phyloP scores from a whole-genome alignment of 2,888 invertebrate genomes.

The Entomobrya proxima region DNA sequence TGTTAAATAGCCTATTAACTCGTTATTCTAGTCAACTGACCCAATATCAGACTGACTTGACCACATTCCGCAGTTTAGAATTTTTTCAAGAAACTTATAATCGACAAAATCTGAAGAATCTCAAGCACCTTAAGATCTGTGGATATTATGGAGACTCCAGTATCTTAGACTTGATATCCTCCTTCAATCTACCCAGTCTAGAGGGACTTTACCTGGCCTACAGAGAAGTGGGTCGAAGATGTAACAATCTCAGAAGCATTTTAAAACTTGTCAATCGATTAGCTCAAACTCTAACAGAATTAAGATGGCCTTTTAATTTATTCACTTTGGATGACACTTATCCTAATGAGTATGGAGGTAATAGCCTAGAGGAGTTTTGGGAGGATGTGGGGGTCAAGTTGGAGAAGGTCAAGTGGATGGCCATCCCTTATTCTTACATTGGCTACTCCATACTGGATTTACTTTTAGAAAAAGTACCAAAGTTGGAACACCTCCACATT shows the following conservation, averaged over 20 bases:
- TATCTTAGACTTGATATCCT: not conserved
- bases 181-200: not conserved
- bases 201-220: not conserved
- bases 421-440: not conserved
- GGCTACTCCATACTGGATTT: not conserved
- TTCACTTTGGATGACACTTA: not conserved
- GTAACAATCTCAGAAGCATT: not conserved
- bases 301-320: not conserved
- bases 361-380: not conserved
- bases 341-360: not conserved
- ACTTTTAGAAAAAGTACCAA: not conserved
- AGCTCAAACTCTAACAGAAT: not conserved
- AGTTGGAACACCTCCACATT: not conserved
- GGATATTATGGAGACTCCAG: conserved; percentile 10
- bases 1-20: not conserved
- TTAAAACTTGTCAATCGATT: not conserved
- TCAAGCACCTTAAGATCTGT: not conserved
- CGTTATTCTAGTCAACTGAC: not conserved
- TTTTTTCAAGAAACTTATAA: not conserved
- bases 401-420: not conserved
- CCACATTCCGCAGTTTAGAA: not conserved
- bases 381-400: not conserved
- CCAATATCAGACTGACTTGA: not conserved
- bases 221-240: not conserved
- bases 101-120: not conserved